Evolutionary conservation across 1,140 invertebrate genomes (phyloP).

Genomic region (Odontomachus brunneus): DNA sequence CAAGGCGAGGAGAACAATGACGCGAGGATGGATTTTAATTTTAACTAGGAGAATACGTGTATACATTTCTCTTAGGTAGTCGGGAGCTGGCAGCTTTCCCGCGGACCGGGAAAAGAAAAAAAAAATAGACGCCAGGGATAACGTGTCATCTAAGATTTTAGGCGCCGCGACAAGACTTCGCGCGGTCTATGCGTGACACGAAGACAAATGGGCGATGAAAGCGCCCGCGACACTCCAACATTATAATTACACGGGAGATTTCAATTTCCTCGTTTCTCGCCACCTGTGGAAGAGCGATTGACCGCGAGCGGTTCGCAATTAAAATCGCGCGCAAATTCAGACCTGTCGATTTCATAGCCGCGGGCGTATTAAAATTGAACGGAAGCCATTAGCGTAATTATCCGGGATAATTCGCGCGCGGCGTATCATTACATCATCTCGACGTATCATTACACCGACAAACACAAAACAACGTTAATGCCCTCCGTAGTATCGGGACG

Average conservation of each 20-base stretch:
- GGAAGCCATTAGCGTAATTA: not conserved
- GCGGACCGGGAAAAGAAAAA: not conserved
- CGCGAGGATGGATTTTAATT: not conserved
- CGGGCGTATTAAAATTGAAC: slow-evolving; percentile 3
- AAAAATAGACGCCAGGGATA: slow-evolving; percentile 9
- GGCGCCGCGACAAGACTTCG: not conserved
- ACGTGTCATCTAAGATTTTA: not conserved
- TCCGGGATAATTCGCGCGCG: not conserved
- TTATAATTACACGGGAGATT: not conserved
- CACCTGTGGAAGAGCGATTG: not conserved
- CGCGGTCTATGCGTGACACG: not conserved
- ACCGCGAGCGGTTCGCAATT: not conserved
- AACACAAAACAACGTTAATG: slow-evolving; percentile 13
- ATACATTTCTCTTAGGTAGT: not conserved
- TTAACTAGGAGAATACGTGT: slow-evolving; percentile 2
- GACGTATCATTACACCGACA: not conserved
- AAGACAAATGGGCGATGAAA: not conserved
- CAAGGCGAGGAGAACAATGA: slow-evolving; percentile 8
- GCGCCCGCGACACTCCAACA: too few species aligned
- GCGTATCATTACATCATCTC: not conserved
- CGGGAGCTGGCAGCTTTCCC: not conserved
- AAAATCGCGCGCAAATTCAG: not conserved
- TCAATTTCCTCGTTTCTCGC: not conserved
- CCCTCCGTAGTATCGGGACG: too few species aligned
- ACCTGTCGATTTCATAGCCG: too few species aligned